Evolutionary conservation across 2,888 invertebrate species (phyloP), one percentile per base, ranked within the genome.

Genomic region (Lumbricus terrestris): DNA sequence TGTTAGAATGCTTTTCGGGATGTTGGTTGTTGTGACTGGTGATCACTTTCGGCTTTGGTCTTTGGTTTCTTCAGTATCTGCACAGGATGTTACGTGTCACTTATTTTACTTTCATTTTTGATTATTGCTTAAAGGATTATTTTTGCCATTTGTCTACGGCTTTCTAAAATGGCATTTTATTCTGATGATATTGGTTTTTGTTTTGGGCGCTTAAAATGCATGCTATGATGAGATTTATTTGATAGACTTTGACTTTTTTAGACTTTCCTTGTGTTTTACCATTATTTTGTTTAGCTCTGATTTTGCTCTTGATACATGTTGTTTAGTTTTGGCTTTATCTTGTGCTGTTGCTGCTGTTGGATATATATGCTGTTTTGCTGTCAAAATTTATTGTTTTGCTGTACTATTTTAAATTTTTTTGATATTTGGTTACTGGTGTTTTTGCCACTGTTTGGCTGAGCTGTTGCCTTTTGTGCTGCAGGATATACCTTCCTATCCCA

Each of bases 91-190:
- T 38, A 35, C 1, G 82, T 83, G 33, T 38, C 20, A n/a, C 16
- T 3, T 69, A n/a, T 69, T 33, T 37, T 88, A 34, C 29, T 88
- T 38, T 88, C 6, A 34, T 88, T 88, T 88, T 34, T 37, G 23
- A 37, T 35, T 29, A 5, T 34, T 33, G 23, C 29, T 1, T 33
- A 33, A 88, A 88, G 6, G 11, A 88, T 88, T n/a, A n/a, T 34
- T 34, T 88, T 88, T 88, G 11, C 37, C 34, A 37, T 88, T 37
- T 37, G 15, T 88, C 23, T 85, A 85, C 23, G 33, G 29, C 23
- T 85, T n/a, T 85, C n/a, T 85, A 29, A 85, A 85, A 85, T 4
- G 33, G 20, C 85, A 85, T 85, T 85, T 35, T 85, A 85, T 85
- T 34, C 33, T 1, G 85, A 20, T 20, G n/a, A n/a, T n/a, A n/a